Conservation (phyloP, 2,888 invertebrate species). For the Petrolisthes manimaculis region DNA sequence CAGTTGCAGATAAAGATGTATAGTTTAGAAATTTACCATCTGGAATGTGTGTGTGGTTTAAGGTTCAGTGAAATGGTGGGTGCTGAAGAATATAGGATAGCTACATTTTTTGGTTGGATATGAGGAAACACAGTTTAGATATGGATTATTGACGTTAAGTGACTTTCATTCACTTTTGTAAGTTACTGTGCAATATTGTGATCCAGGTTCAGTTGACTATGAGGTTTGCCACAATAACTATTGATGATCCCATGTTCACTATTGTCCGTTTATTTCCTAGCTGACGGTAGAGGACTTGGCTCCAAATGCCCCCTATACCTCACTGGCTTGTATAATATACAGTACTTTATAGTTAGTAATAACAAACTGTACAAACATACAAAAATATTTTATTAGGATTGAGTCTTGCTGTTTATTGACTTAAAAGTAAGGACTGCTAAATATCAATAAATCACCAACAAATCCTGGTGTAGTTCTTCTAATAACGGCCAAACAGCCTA, state of each 20-base stretch:
- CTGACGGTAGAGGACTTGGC: too few species aligned
- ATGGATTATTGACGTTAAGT: constrained; percentile 34
- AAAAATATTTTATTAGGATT: too few species aligned
- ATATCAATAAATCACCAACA: too few species aligned
- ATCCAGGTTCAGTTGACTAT: constrained; percentile 28
- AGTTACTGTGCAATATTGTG: constrained; percentile 51
- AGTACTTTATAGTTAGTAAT: too few species aligned
- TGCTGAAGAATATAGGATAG: constrained; percentile 23
- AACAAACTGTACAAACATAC: too few species aligned
- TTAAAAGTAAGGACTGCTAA: too few species aligned
- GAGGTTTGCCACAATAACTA: constrained; percentile 12
- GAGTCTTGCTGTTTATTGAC: too few species aligned
- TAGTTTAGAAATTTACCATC: constrained; percentile 50
- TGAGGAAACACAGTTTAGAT: constrained; percentile 48
- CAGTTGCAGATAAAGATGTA: constrained; percentile 51
- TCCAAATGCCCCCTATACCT: too few species aligned
- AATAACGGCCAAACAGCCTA: too few species aligned
- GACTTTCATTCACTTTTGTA: constrained; percentile 33
- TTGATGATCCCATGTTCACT: background rate
- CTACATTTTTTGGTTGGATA: constrained; percentile 16
- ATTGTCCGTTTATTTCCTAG: too few species aligned
- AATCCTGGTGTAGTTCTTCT: too few species aligned
- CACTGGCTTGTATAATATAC: too few species aligned
- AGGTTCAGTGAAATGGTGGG: constrained; percentile 38
- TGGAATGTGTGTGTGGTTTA: constrained; percentile 25